Evolutionary conservation across 2,113 vertebrate genomes (phyloP), one percentile per base, ranked within the genome.

Genomic region (Arizona elegans): DNA sequence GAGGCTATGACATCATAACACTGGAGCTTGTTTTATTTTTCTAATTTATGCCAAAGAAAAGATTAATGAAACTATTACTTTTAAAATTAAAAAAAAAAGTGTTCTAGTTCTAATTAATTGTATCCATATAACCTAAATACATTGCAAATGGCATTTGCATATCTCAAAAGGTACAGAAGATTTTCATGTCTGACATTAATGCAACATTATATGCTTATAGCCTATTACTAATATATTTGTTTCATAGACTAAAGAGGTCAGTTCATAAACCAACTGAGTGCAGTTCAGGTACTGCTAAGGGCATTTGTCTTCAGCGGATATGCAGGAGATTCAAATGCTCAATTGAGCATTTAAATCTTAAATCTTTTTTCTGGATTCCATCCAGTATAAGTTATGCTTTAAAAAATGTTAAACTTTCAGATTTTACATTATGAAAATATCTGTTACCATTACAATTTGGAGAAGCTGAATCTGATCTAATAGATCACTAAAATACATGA

Each of bases 361-460:
- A 86, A 56, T 50, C 50, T 54, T 38, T 87, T 90, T 47, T 53
- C 24, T 87, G 70, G 75, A 86, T 53, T 93, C 24, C 53, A 86
- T 12, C 89, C 55, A 93, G 13, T 21, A 90, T 85, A 43, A 15
- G 33, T 33, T 43, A 65, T 58, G 17, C 12, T 90, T 90, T 43
- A 5, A 55, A 93, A 91, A 53, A 50, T 94, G 96, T 95, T 85
- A 53, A 70, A 94, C 43, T 94, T 91, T 33, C 55, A 23, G 33
- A 93, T 95, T 96, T 93, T 90, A 91, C 94, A 93, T 95, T 75
- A 93, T 92, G 55, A 94, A 58, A 88, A 90, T 93, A 93, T 93
- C 70, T 92, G 43, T 91, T 94, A 92, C 89, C 91, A 94, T 96
- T 93, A 93, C 88, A 94, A 93, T 89, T 15, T 92, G 29, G 94